phyloP scores from a whole-genome alignment of 2,888 invertebrate species.

The Conchocele bisecta region DNA sequence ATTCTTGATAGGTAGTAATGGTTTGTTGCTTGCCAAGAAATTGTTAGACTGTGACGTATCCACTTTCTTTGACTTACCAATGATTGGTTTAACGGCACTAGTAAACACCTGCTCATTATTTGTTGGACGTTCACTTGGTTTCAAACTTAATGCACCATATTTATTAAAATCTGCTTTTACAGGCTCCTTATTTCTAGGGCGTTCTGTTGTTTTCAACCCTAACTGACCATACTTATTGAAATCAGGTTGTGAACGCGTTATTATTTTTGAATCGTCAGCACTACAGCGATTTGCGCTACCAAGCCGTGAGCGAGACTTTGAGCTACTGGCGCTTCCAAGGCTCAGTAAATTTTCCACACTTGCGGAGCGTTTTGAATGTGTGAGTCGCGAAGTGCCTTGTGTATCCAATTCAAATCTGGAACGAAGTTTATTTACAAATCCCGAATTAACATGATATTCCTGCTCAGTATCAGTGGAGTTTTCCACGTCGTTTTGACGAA shows the following conservation, averaged over 20 bases:
- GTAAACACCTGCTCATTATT: no score
- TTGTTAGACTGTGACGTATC: constrained; percentile 21
- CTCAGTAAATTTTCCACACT: constrained; percentile 72
- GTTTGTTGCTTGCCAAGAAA: constrained; percentile 36
- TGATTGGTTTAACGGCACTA: constrained; percentile 12
- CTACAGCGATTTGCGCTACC: constrained; percentile 6
- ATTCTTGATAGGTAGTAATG: constrained; percentile 35
- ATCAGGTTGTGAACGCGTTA: constrained; percentile 1
- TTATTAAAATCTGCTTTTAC: background rate
- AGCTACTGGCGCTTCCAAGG: constrained; percentile 5
- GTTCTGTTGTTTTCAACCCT: constrained; percentile 26
- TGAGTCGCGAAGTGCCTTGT: no score
- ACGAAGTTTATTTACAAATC: constrained; percentile 78
- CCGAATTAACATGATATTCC: constrained; percentile 77
- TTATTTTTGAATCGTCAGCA: constrained; percentile 29
- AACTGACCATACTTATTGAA: no score
- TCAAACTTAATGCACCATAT: background rate
- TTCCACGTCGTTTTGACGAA: background rate
- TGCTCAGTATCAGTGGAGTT: constrained; percentile 52
- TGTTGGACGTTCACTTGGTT: background rate
- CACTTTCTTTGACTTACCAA: constrained; percentile 22
- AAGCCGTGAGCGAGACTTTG: background rate
- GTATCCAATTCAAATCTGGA: constrained; percentile 68
- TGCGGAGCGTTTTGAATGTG: constrained; percentile 62
- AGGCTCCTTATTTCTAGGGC: constrained; percentile 36